Evolutionary conservation across 2,888 invertebrate species (phyloP), one percentile per base, ranked within the genome.

Genomic region (Malthinus flaveolus): DNA sequence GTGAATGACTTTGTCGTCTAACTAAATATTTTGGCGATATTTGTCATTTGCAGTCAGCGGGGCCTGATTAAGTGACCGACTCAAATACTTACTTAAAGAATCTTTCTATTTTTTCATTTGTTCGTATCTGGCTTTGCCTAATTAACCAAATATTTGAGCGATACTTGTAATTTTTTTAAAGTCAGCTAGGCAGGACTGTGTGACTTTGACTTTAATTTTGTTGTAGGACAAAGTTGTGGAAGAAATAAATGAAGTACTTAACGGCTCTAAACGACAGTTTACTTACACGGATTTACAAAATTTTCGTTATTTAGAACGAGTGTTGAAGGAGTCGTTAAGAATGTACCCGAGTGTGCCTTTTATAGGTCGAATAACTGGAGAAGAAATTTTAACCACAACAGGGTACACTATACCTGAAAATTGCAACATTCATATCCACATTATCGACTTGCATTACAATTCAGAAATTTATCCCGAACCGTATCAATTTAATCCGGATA

Each of bases 271-370:
- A 0, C 79, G 83, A 1, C 71, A 81, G 0, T 80, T 81, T 0
- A 82, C 79, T 1, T 81, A 84, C 76, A 80, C 82, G 45, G 84
- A 85, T 60, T 74, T 88, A 7, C 74, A 83, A 62, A 81, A 83
- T 51, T 82, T 88, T 82, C 80, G 82, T 50, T 87, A 86, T 63
- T 77, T 87, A 60, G 88, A 88, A 65, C 81, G 82, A 63, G 86
- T 85, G 65, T 84, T 88, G 45, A 88, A 88, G 69, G 87, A 88
- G 69, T 80, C 84, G 0, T 68, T 87, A 32, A 74, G 87, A 31
- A 71, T 88, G 5, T 88, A 84, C 66, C 87, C 88, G 2, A 87
- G 87, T 61, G 88, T 87, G 3, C 84, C 84, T 23, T 82, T 85
- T 67, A 85, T 88, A 69, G 83, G 84, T 3, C 80, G 88, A 52